phyloP scores from a whole-genome alignment of 2,113 vertebrate species.

The Myotis davidii region DNA sequence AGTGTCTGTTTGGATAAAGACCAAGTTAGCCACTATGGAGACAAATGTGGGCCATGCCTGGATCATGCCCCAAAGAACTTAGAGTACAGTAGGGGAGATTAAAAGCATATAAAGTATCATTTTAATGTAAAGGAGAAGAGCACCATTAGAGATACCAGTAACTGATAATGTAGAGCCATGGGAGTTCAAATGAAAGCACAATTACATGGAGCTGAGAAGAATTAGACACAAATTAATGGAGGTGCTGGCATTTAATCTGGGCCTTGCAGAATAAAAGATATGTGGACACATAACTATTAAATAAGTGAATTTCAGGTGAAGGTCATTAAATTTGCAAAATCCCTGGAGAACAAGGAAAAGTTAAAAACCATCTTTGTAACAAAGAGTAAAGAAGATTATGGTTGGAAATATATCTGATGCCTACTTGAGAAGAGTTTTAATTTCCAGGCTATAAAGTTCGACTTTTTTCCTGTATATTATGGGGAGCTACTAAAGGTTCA shows the following conservation, averaged over 20 bases:
- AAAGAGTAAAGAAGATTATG: neutral
- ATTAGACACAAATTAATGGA: conserved; percentile 38
- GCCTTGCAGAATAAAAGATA: neutral
- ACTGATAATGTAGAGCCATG: neutral
- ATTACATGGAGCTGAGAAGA: conserved; percentile 12
- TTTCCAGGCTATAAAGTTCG: neutral
- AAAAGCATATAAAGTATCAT: conserved; percentile 36
- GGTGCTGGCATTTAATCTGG: neutral
- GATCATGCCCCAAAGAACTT: conserved; percentile 3
- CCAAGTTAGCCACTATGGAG: neutral
- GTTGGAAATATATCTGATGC: neutral
- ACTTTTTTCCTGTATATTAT: neutral
- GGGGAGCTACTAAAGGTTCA: neutral
- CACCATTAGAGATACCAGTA: neutral
- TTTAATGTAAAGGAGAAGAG: conserved; percentile 15
- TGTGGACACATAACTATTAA: neutral
- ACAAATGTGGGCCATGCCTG: neutral
- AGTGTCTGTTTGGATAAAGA: neutral
- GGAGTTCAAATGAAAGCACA: conserved; percentile 13
- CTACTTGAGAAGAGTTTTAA: neutral
- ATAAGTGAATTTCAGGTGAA: neutral
- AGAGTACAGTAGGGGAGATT: neutral
- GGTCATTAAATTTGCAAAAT: neutral
- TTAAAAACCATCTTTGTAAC: neutral
- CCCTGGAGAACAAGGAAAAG: neutral